A percentile compares a stretch with the other conserved stretches of the same genome.
These are phyloP conservation scores for Coregonus clupeaformis DNA, from an alignment of 2,113 vertebrate genomes.

Conservation along the genomic window DNA sequence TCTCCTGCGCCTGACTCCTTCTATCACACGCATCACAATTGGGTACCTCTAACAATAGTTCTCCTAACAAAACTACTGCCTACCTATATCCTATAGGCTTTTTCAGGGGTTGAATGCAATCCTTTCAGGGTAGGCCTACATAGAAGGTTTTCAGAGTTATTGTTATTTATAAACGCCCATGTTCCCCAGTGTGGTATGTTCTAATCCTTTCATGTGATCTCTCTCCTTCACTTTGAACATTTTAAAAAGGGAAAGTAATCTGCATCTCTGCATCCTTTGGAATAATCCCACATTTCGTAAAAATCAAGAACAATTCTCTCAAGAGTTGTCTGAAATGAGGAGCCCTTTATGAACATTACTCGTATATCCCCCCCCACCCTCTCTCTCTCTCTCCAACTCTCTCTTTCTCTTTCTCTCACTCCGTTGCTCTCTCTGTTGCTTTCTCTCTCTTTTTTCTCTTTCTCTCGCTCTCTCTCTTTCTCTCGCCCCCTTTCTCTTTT, in stretches of 20 bases:
- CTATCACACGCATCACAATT: no score
- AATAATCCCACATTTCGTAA: conserved; percentile 42
- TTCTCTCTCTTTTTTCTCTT: no score
- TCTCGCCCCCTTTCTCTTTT: no score
- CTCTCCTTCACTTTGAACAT: conserved; percentile 32
- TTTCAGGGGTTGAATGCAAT: conserved; percentile 29
- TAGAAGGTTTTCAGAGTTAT: conserved; percentile 29
- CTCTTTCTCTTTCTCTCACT: neutral
- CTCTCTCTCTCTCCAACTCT: conserved; percentile 18
- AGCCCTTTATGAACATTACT: conserved; percentile 24
- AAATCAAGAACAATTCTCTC: conserved; percentile 22
- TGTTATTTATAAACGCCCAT: conserved; percentile 30
- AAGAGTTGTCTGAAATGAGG: conserved; percentile 43
- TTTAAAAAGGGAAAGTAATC: conserved; percentile 34
- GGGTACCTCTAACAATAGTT: conserved; percentile 43
- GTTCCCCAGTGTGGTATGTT: conserved; percentile 30
- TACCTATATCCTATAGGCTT: conserved; percentile 63
- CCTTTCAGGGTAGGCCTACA: conserved; percentile 26
- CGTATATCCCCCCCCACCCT: conserved; percentile 6
- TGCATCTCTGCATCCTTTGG: conserved; percentile 33
- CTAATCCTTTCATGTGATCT: conserved; percentile 39
- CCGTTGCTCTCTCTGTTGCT: neutral
- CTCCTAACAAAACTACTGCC: conserved; percentile 64
- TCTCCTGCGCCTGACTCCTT: no score
- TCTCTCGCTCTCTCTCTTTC: no score